phyloP scores from a whole-genome alignment of 1,140 invertebrate species.

The Sycophaga agraensis region DNA sequence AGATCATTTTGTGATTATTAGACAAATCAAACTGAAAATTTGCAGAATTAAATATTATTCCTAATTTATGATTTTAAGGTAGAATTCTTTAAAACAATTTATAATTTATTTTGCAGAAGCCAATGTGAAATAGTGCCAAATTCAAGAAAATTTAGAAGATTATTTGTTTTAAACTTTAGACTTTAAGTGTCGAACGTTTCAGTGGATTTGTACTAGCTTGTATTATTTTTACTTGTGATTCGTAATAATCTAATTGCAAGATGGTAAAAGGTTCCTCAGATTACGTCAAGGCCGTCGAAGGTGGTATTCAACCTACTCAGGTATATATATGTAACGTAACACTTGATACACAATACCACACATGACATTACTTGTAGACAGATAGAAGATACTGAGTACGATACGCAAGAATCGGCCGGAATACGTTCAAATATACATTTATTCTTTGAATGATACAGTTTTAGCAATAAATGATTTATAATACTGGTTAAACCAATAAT shows the following conservation, averaged over 20 bases:
- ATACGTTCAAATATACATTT: no score
- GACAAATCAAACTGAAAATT: no score
- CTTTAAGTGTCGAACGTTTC: neutral
- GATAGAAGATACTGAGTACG: neutral
- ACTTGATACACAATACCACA: no score
- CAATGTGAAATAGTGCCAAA: neutral
- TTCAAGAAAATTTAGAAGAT: neutral
- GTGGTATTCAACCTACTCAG: conserved; percentile 45
- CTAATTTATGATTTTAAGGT: no score
- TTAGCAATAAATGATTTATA: no score
- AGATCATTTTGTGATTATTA: no score
- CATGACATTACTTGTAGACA: no score
- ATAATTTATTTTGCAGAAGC: conserved; percentile 12
- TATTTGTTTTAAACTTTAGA: neutral
- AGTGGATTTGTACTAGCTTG: neutral
- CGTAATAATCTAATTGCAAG: conserved; percentile 23
- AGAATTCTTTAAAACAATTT: no score
- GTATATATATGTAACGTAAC: conserved; percentile 33
- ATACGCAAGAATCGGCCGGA: no score
- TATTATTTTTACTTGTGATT: neutral
- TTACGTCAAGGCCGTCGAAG: conserved; percentile 48
- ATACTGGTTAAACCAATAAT: no score
- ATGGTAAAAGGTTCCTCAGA: conserved; percentile 43
- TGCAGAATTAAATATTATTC: no score
- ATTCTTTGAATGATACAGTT: no score